Percentiles rank a stretch among this genome's conserved stretches.
Conservation (phyloP, 2,113 vertebrate species). For the Pteropus alecto region DNA sequence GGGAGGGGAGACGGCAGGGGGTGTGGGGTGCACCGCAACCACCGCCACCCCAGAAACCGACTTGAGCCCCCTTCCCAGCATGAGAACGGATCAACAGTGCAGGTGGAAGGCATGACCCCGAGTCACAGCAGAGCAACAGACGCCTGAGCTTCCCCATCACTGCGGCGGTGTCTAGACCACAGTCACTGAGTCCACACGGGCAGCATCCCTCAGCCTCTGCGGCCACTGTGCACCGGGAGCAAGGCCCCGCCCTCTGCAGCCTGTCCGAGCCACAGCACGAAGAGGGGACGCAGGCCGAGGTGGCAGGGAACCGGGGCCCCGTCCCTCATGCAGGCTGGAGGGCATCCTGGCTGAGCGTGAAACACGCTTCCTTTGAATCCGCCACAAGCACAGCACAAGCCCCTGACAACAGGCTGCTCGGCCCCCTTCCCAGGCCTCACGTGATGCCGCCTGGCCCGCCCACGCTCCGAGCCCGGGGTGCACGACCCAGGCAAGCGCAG, state of each 20-base stretch:
- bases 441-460: neutral
- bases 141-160: too few relatives aligned
- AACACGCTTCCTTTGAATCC: neutral
- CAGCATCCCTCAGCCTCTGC: too few relatives aligned
- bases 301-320: neutral
- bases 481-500: neutral
- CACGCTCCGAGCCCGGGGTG: neutral
- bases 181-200: too few relatives aligned
- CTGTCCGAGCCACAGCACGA: neutral
- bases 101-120: too few relatives aligned
- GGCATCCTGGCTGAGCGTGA: neutral
- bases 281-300: neutral
- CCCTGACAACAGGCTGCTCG: too few relatives aligned
- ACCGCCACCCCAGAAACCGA: neutral
- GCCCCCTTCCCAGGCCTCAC: neutral
- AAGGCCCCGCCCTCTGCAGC: too few relatives aligned
- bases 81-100: too few relatives aligned
- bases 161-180: too few relatives aligned
- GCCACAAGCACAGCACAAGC: too few relatives aligned
- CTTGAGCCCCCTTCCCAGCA: too few relatives aligned
- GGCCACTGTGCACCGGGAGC: too few relatives aligned
- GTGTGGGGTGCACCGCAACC: rapidly evolving
- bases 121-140: too few relatives aligned
- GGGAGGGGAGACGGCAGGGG: neutral
- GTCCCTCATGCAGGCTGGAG: neutral